These are phyloP conservation scores for Cyaniris semiargus DNA, from an alignment of 2,888 invertebrate genomes.

Conservation along the genomic window DNA sequence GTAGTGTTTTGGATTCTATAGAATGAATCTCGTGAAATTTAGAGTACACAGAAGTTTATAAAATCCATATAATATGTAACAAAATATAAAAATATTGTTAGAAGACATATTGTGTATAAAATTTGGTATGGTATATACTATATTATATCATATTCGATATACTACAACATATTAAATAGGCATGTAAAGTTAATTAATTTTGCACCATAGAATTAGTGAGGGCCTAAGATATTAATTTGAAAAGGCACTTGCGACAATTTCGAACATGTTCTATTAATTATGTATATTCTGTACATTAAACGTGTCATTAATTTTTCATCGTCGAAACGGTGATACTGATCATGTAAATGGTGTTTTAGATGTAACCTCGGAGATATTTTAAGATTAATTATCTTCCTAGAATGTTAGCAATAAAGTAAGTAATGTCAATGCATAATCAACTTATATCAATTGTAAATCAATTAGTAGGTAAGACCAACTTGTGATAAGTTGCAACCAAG, in stretches of 20 bases:
- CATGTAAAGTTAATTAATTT: slow-evolving; percentile 51
- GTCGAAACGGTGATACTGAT: not conserved
- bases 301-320: not conserved
- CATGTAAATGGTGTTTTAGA: slow-evolving; percentile 18
- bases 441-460: slow-evolving; percentile 68
- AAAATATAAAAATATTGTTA: slow-evolving; percentile 19
- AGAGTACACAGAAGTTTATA: not conserved
- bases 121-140: slow-evolving; percentile 20
- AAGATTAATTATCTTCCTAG: slow-evolving; percentile 44
- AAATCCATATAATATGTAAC: not conserved
- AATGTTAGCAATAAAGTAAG: slow-evolving; percentile 64
- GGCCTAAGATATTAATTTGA: slow-evolving; percentile 39
- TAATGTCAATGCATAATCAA: slow-evolving; percentile 50
- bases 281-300: slow-evolving; percentile 13
- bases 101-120: slow-evolving; percentile 2
- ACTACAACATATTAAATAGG: slow-evolving; percentile 22
- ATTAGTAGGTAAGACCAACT: slow-evolving; percentile 72
- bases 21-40: slow-evolving; percentile 8
- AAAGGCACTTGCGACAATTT: slow-evolving; percentile 38
- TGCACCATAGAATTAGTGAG: slow-evolving; percentile 53
- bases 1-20: slow-evolving; percentile 17
- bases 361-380: not conserved
- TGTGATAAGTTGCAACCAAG: slow-evolving; percentile 85
- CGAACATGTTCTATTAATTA: slow-evolving; percentile 1
- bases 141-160: not conserved